Evolutionary conservation across 1,140 invertebrate genomes (phyloP).

Genomic region (Atta cephalotes): DNA sequence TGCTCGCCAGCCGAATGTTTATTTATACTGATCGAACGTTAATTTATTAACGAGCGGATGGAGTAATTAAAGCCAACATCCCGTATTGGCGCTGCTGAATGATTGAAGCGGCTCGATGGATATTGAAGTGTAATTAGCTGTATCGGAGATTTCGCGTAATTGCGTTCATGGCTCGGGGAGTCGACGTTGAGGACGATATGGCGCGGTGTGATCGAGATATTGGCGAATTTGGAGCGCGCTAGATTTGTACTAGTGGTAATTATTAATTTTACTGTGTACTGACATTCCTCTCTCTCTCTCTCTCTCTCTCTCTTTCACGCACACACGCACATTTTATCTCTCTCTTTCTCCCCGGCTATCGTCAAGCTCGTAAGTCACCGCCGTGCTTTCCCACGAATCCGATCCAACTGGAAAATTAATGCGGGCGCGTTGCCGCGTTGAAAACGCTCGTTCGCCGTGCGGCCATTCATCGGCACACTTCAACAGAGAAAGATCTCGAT

Average conservation of each 20-base stretch:
- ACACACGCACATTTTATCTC: neutral
- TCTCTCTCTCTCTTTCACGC: neutral
- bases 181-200: slow-evolving; percentile 41
- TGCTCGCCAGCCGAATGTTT: slow-evolving; percentile 38
- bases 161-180: slow-evolving; percentile 62
- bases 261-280: slow-evolving; percentile 45
- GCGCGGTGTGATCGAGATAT: slow-evolving; percentile 23
- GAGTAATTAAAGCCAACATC: slow-evolving; percentile 75
- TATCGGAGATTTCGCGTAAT: slow-evolving; percentile 75
- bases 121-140: slow-evolving; percentile 76
- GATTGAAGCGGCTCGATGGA: slow-evolving; percentile 66
- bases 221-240: slow-evolving; percentile 1
- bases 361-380: slow-evolving; percentile 37
- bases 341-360: neutral
- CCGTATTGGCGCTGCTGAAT: slow-evolving; percentile 63
- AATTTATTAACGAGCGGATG: slow-evolving; percentile 68
- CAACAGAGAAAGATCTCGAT: neutral
- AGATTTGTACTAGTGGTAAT: slow-evolving; percentile 31
- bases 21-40: slow-evolving; percentile 59
- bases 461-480: neutral
- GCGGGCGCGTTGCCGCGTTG: slow-evolving; percentile 30
- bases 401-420: slow-evolving; percentile 28
- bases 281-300: neutral
- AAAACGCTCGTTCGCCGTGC: slow-evolving; percentile 23
- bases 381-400: slow-evolving; percentile 2